Evolutionary conservation across 2,797 vertebrate genomes (phyloP).

Genomic region (Xyrichtys novacula): DNA sequence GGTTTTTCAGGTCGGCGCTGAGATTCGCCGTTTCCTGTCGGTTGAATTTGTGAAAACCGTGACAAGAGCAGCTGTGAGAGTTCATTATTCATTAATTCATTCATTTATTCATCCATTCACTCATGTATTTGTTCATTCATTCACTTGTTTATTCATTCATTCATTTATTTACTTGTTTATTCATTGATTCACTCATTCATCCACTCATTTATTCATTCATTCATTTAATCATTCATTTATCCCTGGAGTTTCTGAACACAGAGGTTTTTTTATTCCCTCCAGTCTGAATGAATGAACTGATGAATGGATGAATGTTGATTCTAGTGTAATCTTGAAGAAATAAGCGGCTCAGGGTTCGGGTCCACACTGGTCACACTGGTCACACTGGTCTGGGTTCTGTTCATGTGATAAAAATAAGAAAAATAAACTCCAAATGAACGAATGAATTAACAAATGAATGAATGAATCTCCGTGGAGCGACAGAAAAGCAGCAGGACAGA

Average conservation of each 20-base stretch:
- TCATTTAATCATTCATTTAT: neutral
- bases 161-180: neutral
- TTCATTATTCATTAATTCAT: constrained; percentile 13
- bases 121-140: too few relatives aligned
- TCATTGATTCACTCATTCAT: constrained; percentile 19
- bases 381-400: too few relatives aligned
- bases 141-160: constrained; percentile 18
- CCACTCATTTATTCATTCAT: constrained; percentile 6
- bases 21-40: too few relatives aligned
- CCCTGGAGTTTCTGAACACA: constrained; percentile 2
- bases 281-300: neutral
- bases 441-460: too few relatives aligned
- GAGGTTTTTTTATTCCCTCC: neutral
- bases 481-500: constrained; percentile 66
- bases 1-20: too few relatives aligned
- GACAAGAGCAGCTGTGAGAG: constrained; percentile 5
- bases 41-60: constrained; percentile 28
- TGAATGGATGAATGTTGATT: neutral
- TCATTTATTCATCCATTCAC: neutral
- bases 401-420: too few relatives aligned
- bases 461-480: constrained; percentile 59
- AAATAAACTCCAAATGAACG: too few relatives aligned
- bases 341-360: too few relatives aligned
- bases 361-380: too few relatives aligned
- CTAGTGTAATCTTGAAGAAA: constrained; percentile 8